These are phyloP conservation scores for Cyprinodon diabolis DNA, from an alignment of 2,797 vertebrate species.

Conservation along the genomic window DNA sequence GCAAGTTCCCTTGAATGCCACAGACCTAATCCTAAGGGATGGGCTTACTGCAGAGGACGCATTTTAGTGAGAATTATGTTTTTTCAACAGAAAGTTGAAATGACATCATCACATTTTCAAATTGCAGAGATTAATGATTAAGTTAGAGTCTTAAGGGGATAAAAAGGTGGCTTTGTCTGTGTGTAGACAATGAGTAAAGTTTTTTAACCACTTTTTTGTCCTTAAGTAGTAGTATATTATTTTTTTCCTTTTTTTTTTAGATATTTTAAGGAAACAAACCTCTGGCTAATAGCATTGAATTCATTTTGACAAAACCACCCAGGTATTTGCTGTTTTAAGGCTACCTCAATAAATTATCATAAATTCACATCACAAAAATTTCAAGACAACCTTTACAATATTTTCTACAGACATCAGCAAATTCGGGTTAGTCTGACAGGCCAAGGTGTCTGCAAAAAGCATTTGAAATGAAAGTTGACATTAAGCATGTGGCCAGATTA, in stretches of 20 bases:
- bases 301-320: background rate
- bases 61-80: too few relatives aligned
- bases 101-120: too few relatives aligned
- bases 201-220: background rate
- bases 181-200: background rate
- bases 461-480: slow-evolving; percentile 76
- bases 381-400: background rate
- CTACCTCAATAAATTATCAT: background rate
- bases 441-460: slow-evolving; percentile 46
- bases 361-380: slow-evolving; percentile 17
- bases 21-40: too few relatives aligned
- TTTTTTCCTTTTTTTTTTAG: background rate
- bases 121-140: background rate
- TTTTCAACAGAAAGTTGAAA: too few relatives aligned
- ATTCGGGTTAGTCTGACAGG: slow-evolving; percentile 39
- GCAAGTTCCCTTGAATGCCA: too few relatives aligned
- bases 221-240: background rate
- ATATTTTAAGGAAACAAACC: background rate
- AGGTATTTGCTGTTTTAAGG: background rate
- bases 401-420: slow-evolving; percentile 20
- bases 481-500: slow-evolving; percentile 73
- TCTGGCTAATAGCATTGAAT: slow-evolving; percentile 13
- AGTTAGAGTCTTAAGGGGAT: too few relatives aligned
- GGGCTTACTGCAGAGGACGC: too few relatives aligned
- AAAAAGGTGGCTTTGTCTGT: background rate